Conservation (phyloP, 1,140 invertebrate species). For the Cepaea nemoralis region DNA sequence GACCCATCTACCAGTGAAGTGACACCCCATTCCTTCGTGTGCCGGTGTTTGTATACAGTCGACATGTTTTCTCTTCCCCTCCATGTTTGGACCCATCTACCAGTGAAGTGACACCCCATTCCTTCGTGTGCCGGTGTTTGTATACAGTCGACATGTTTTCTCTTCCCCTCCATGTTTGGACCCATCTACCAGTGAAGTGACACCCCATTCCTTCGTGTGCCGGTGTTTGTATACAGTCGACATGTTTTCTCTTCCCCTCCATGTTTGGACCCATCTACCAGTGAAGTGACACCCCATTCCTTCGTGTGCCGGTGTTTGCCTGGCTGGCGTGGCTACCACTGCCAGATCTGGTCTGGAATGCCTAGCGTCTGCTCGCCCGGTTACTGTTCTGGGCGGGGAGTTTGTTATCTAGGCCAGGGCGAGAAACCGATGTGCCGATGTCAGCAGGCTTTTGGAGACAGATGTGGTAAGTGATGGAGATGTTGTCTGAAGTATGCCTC, state of each 20-base stretch:
- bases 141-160: neutral
- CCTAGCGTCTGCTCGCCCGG: neutral
- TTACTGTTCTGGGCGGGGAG: neutral
- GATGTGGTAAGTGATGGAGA: constrained; percentile 26
- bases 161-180: neutral
- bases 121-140: neutral
- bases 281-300: neutral
- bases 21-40: too few relatives aligned
- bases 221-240: neutral
- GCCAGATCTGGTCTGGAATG: constrained; percentile 6
- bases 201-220: neutral
- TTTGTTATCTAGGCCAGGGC: constrained; percentile 22
- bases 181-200: neutral
- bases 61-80: too few relatives aligned
- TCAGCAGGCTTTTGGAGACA: constrained; percentile 7
- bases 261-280: neutral
- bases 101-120: neutral
- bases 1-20: too few relatives aligned
- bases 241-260: neutral
- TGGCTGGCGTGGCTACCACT: constrained; percentile 17
- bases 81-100: neutral
- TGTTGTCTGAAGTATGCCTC: too few relatives aligned
- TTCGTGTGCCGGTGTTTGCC: constrained; percentile 19
- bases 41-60: neutral
- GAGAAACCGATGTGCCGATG: neutral